Evolutionary conservation across 2,113 vertebrate genomes (phyloP).

Genomic region (Psittacula cyanocephala): DNA sequence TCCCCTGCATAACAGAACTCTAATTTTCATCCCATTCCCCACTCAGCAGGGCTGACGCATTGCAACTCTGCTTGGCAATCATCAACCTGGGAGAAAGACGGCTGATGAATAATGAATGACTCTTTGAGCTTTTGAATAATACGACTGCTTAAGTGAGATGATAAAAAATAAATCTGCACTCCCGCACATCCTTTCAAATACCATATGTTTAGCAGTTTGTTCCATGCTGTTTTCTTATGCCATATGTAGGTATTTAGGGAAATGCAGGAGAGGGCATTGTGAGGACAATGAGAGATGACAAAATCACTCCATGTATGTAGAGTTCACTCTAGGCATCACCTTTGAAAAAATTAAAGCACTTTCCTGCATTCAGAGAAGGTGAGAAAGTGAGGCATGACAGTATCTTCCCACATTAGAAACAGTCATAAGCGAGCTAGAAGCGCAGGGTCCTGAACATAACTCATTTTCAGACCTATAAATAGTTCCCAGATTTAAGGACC

Average conservation of each 20-base stretch:
- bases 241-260: background rate
- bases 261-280: background rate
- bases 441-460: background rate
- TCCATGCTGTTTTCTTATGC: background rate
- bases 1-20: background rate
- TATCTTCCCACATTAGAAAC: background rate
- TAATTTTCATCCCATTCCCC: background rate
- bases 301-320: background rate
- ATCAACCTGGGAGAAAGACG: background rate
- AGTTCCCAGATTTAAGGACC: background rate
- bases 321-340: background rate
- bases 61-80: background rate
- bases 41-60: background rate
- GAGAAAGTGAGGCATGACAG: background rate
- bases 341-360: background rate
- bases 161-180: background rate
- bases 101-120: slow-evolving; percentile 37
- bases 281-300: background rate
- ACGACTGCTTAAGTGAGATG: background rate
- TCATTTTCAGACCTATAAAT: background rate
- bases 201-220: background rate
- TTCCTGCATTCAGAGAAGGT: background rate
- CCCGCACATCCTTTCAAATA: background rate
- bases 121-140: background rate
- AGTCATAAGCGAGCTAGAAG: background rate